phyloP scores from a whole-genome alignment of 1,140 invertebrate genomes.

The Temnothorax nylanderi region DNA sequence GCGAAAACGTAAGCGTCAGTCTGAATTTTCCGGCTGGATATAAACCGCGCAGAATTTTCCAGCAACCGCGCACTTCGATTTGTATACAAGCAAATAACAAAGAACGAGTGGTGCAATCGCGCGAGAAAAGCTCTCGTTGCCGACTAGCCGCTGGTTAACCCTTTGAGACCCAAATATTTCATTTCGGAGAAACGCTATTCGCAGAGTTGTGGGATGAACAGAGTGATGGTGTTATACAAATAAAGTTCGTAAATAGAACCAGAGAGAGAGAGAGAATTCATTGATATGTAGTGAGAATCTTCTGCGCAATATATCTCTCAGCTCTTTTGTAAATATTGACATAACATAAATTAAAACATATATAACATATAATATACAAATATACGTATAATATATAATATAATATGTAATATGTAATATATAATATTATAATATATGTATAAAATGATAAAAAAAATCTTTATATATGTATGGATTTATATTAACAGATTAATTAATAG shows the following conservation, averaged over 20 bases:
- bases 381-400: no score
- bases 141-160: conserved; percentile 57
- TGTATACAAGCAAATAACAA: conserved; percentile 28
- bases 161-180: conserved; percentile 28
- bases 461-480: neutral
- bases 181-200: conserved; percentile 17
- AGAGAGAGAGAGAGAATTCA: neutral
- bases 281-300: neutral
- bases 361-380: neutral
- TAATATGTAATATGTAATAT: neutral
- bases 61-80: neutral
- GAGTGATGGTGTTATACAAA: neutral
- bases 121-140: conserved; percentile 34
- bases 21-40: neutral
- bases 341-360: neutral
- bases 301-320: neutral
- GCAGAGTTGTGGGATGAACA: neutral
- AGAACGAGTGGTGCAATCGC: conserved; percentile 30
- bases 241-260: conserved; percentile 20
- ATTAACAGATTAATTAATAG: neutral
- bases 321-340: neutral
- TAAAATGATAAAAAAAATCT: no score
- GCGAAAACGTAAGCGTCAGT: neutral
- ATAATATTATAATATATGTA: neutral
- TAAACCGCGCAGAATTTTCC: conserved; percentile 18